Evolutionary conservation across 1,140 invertebrate genomes (phyloP).

Genomic region (Cyclargus thomasi): DNA sequence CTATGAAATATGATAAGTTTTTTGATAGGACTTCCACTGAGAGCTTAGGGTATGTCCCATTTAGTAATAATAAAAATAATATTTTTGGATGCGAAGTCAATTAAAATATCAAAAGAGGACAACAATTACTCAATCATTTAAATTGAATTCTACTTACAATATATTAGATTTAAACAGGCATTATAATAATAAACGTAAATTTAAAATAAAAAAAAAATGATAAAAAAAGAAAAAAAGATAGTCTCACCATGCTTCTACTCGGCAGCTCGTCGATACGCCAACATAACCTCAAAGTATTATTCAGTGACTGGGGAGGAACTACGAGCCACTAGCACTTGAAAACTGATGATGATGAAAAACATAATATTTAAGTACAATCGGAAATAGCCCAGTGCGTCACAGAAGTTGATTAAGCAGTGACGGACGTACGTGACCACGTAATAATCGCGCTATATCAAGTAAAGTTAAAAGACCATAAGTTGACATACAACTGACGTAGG

Average conservation of each 20-base stretch:
- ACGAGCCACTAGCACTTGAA: constrained; percentile 30
- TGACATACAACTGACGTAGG: no score
- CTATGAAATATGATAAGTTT: no score
- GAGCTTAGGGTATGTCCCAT: no score
- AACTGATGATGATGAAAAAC: constrained; percentile 2
- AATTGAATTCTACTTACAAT: no score
- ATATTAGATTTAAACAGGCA: neutral
- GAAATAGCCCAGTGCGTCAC: neutral
- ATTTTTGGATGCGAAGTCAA: no score
- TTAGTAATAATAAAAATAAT: no score
- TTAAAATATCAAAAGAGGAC: no score
- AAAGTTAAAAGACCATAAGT: no score
- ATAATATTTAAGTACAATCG: neutral
- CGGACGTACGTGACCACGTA: no score
- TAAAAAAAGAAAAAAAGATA: constrained; percentile 21
- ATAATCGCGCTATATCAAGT: no score
- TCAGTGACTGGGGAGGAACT: constrained; percentile 63
- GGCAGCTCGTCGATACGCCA: constrained; percentile 37
- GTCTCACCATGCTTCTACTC: constrained; percentile 57
- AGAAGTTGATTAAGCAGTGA: neutral
- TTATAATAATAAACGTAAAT: neutral
- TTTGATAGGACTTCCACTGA: no score
- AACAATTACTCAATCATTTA: no score
- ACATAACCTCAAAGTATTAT: constrained; percentile 70
- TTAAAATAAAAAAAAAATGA: neutral